Evolutionary conservation across 2,113 vertebrate genomes (phyloP).

Genomic region (Stictonetta naevosa): DNA sequence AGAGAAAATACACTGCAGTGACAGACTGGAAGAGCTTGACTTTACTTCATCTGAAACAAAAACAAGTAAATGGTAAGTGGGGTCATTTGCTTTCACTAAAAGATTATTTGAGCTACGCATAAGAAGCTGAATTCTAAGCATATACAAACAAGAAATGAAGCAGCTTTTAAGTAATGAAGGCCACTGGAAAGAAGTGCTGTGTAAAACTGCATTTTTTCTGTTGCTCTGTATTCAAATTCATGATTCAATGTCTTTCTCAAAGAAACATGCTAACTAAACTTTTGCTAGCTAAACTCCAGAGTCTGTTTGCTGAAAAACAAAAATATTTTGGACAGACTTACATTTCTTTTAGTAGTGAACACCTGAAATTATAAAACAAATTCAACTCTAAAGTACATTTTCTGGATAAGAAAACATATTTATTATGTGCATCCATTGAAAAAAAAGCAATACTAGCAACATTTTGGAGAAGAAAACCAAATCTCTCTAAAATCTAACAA

Average conservation of each 20-base stretch:
- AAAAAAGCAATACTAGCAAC: not conserved
- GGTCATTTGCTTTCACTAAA: not conserved
- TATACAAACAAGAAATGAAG: not conserved
- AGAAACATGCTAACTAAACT: not conserved
- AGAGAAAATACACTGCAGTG: not conserved
- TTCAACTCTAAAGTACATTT: not conserved
- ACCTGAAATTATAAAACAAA: not conserved
- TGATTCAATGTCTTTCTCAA: not conserved
- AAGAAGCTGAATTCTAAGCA: not conserved
- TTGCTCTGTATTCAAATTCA: not conserved
- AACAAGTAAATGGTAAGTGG: not conserved
- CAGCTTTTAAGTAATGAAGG: not conserved
- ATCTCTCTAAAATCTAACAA: not conserved
- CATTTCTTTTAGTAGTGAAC: not conserved
- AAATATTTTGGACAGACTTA: not conserved
- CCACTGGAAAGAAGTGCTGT: not conserved
- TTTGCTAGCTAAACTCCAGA: not conserved
- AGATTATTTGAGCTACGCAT: not conserved
- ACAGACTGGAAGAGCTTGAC: not conserved
- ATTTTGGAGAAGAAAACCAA: not conserved
- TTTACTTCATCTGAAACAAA: not conserved
- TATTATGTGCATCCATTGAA: too few species aligned
- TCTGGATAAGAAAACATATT: not conserved
- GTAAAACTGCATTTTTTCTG: not conserved
- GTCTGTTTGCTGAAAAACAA: not conserved